Evolutionary conservation across 2,113 vertebrate species (phyloP), one percentile per base, ranked within the genome.

Genomic region (Ivindomyrus marchei): DNA sequence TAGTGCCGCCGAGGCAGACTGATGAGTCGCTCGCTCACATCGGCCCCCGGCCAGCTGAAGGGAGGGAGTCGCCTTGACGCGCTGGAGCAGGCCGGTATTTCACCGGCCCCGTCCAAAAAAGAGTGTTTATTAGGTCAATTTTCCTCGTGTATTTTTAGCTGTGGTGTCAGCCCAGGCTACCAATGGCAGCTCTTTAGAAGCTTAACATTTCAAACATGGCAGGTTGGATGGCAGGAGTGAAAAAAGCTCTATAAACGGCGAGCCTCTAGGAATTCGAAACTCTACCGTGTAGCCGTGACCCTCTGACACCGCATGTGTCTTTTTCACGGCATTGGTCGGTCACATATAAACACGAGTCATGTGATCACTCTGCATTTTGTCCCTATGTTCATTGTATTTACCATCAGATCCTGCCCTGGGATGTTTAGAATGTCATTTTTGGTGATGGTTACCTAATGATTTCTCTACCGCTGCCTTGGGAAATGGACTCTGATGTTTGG

Each of bases 401-500:
- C 47, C 13, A 19, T 49, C n/a, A 52, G 36, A 87, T 52, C 47
- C 62, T 66, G n/a, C 62, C n/a, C 27, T 4, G 27, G 62, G 62
- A 70, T 70, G 62, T 70, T 70, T 70, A 27, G 27, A 70, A 70
- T 31, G 62, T 70, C 62, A 27, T 27, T 70, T 31, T 11, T 31
- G 62, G n/a, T 31, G 62, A 3, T 13, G n/a, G 62, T 31, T 31
- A 31, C 62, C 10, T 31, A 66, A 66, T 66, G n/a, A 70, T 70
- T 70, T 66, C 24, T 50, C 42, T 27, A 13, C 42, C 0, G 11
- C n/a, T 13, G 9, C 84, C 46, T 24, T 50, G 13, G 21, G 27
- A 87, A 87, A 50, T 27, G 66, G 3, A 3, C 62, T 6, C 10
- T 91, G 94, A 94, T 91, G 92, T 93, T 90, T 11, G 85, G 88